A percentile compares a stretch with the other conserved stretches of the same genome.
Conservation (phyloP, 2,888 invertebrate species). For the Troides oblongomaculatus region DNA sequence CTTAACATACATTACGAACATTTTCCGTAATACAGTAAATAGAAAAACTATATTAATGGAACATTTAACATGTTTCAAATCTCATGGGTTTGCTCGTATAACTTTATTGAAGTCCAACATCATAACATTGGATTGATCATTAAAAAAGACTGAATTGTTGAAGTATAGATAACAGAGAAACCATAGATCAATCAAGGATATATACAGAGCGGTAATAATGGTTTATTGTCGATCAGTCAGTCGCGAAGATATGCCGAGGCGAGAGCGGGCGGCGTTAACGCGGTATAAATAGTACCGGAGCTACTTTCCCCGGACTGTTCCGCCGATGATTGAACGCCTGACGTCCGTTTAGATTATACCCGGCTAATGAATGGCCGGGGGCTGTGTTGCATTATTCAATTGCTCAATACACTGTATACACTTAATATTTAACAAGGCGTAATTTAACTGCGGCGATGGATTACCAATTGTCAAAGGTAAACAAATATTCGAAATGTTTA, state of each 20-base stretch:
- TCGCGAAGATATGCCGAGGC: constrained; percentile 2
- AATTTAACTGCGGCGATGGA: too few species aligned
- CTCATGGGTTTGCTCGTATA: too few species aligned
- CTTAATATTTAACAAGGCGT: background rate
- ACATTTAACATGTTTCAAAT: too few species aligned
- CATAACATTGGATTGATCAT: background rate
- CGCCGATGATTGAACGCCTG: constrained; percentile 29
- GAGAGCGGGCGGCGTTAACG: constrained; percentile 17
- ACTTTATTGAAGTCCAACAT: too few species aligned
- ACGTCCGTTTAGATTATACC: constrained; percentile 29
- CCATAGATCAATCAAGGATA: background rate
- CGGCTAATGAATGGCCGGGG: constrained; percentile 21
- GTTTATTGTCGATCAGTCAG: constrained; percentile 10
- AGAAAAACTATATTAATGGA: too few species aligned
- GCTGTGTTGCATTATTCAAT: constrained; percentile 20
- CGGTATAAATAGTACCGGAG: constrained; percentile 24
- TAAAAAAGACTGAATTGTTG: background rate
- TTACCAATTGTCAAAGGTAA: too few species aligned
- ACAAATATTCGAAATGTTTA: too few species aligned
- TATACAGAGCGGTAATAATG: constrained; percentile 1
- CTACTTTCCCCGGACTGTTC: constrained; percentile 25
- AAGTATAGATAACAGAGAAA: constrained; percentile 3
- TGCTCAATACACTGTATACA: constrained; percentile 21
- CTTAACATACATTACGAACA: too few species aligned
- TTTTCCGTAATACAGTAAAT: too few species aligned